Base-by-base conservation (phyloP, 1,140 invertebrate species). In the Brachionus koreanus region DNA sequence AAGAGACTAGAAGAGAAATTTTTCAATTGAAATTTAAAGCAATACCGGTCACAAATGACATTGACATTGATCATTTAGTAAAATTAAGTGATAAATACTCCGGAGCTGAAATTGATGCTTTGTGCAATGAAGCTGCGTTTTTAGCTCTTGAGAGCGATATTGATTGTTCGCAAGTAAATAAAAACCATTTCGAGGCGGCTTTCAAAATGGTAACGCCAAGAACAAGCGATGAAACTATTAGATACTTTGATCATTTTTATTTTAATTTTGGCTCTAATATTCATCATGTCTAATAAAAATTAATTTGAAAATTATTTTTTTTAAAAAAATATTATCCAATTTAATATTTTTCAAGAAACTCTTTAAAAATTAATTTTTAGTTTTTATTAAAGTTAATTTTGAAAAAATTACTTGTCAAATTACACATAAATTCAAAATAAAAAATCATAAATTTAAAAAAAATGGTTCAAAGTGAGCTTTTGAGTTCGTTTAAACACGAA, bases 61-160 rank as follows among this genome's bases (percentile, higher is more conserved):
- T 95, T 3, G 85, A 90, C 83, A 84, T 94, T 25, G 87, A 91
- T 2, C 85, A 89, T 43, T 87, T 96, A 74, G 92, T 93, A 0
- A 83, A 89, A 0, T 85, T 85, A 65, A 95, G 93, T 2, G 89
- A 92, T 35, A 91, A 91, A 16, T 96, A 94, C 89, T 95, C 95
- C 0, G 94, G 95, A 2, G 95, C 95, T 3, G 95, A 97, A 90
- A 87, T 92, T 3, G 91, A 93, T 84, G 93, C 93, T 2, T 90
- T 96, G 6, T 96, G 94, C 86, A 91, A 94, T 83, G 94, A 95
- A 89, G 94, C 95, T 13, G 94, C 92, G 0, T 89, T 95, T 61
- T 79, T 79, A 23, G 76, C 76, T 13, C 57, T 79, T 29, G 76
- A 79, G 29, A 61, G 23, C 12, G 76, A 79, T 43, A 61, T 79